phyloP scores from a whole-genome alignment of 2,888 invertebrate species.

The Entomobrya proxima region DNA sequence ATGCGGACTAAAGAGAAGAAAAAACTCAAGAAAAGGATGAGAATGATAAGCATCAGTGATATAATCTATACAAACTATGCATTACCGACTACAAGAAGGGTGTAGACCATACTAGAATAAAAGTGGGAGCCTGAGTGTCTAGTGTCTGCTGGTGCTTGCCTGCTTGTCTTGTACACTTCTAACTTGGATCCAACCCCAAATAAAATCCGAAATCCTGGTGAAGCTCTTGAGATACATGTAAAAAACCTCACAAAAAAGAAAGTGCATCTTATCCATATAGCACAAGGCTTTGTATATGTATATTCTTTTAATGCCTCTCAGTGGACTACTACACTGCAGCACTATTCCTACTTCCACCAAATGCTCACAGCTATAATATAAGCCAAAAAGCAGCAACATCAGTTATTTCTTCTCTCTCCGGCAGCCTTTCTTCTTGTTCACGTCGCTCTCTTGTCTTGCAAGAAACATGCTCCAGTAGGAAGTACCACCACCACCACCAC shows the following conservation, averaged over 20 bases:
- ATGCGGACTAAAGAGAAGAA: background rate
- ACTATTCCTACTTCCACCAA: background rate
- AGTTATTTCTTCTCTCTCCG: background rate
- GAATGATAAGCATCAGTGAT: constrained; percentile 6
- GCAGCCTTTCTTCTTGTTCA: constrained; percentile 5
- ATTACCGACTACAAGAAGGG: background rate
- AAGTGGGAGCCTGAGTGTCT: constrained; percentile 24
- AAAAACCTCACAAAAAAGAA: too few relatives aligned
- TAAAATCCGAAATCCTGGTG: constrained; percentile 19
- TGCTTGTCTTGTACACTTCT: background rate
- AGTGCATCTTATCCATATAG: background rate
- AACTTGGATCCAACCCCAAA: constrained; percentile 13
- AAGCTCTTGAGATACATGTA: background rate
- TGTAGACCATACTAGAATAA: background rate
- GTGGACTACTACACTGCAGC: background rate
- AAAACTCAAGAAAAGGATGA: background rate
- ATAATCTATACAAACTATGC: background rate
- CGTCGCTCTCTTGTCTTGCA: background rate
- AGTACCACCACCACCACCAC: background rate
- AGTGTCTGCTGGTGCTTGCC: constrained; percentile 12
- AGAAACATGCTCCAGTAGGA: background rate
- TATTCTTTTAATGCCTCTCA: constrained; percentile 49
- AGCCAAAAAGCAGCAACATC: background rate
- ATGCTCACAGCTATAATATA: background rate
- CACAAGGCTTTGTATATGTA: background rate